phyloP scores from a whole-genome alignment of 2,113 vertebrate genomes.

The Sakesphorus luctuosus region DNA sequence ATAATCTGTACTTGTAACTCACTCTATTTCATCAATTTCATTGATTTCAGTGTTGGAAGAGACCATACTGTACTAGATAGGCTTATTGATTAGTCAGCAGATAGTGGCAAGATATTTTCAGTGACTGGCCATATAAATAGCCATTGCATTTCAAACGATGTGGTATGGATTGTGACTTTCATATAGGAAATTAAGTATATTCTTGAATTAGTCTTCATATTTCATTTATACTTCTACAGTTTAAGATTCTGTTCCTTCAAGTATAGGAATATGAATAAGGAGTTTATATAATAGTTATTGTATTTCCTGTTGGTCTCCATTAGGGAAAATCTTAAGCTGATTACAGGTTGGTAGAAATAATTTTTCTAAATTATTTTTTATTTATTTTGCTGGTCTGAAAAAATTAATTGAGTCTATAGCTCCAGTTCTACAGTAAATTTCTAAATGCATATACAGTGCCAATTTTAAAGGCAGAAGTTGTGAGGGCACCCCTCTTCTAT shows the following conservation, averaged over 20 bases:
- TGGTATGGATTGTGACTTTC: neutral
- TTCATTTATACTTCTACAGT: neutral
- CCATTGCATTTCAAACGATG: neutral
- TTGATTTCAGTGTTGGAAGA: neutral
- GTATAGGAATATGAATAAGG: neutral
- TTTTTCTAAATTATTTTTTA: neutral
- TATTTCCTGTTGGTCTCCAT: neutral
- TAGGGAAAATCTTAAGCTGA: neutral
- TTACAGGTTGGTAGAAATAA: neutral
- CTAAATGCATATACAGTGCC: neutral
- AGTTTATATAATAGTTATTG: neutral
- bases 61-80: neutral
- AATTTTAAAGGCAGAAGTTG: neutral
- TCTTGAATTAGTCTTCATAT: neutral
- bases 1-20: neutral
- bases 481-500: neutral
- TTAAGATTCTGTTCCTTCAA: neutral
- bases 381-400: slow-evolving; percentile 13
- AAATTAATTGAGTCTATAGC: neutral
- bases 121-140: neutral
- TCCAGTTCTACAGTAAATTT: neutral
- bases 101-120: neutral
- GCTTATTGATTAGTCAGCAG: neutral
- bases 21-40: neutral
- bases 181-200: neutral